These are phyloP conservation scores for Leptobrachium leishanense DNA, from an alignment of 2,113 vertebrate genomes.

Conservation along the genomic window DNA sequence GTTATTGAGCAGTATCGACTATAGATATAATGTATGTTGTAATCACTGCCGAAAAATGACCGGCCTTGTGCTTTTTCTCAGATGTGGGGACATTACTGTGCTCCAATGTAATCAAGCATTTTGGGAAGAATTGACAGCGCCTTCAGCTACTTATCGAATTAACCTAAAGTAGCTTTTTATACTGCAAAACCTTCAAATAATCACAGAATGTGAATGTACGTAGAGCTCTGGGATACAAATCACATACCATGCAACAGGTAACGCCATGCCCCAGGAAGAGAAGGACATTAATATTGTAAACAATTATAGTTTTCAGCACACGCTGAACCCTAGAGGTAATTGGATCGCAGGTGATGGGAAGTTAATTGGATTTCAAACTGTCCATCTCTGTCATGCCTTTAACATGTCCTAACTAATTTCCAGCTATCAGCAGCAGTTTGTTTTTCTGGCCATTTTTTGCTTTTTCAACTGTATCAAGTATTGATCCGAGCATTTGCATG, in stretches of 20 bases:
- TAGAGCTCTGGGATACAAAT: not conserved
- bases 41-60: no score
- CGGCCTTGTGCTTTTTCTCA: no score
- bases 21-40: no score
- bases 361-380: not conserved
- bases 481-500: conserved; percentile 27
- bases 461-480: conserved; percentile 8
- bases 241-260: not conserved
- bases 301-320: not conserved
- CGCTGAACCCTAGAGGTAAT: not conserved
- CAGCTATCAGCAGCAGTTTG: not conserved
- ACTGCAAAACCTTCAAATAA: not conserved
- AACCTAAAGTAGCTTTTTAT: no score
- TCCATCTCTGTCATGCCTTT: not conserved
- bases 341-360: not conserved
- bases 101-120: no score
- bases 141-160: no score
- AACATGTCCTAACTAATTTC: not conserved
- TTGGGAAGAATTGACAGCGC: no score
- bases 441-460: conserved; percentile 1
- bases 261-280: not conserved
- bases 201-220: not conserved
- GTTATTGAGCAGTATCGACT: no score
- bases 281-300: conserved; percentile 7
- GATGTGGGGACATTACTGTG: no score